Evolutionary conservation across 92 coral and sea anemone species (phyloP).

Genomic region (Zoanthus sociatus): DNA sequence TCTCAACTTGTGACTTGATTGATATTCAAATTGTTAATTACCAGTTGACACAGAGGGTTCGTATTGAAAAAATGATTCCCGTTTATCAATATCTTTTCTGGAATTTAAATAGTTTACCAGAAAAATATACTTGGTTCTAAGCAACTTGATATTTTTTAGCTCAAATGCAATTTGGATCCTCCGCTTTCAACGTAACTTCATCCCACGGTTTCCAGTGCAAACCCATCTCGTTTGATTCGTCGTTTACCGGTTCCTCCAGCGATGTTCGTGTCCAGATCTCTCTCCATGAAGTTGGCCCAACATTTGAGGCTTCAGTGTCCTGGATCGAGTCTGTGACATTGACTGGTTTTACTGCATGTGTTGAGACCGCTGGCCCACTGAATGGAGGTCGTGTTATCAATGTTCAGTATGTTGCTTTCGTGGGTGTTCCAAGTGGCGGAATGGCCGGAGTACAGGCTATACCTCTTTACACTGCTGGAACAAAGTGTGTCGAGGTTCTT

Average conservation of each 20-base stretch:
- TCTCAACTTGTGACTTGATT: no score
- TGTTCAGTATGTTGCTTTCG: constrained; percentile 57
- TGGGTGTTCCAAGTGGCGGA: constrained; percentile 52
- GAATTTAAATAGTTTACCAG: no score
- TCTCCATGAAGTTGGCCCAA: constrained; percentile 10
- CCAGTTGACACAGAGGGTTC: no score
- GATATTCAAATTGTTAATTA: no score
- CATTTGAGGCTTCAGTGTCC: constrained; percentile 62
- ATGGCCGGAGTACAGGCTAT: constrained; percentile 46
- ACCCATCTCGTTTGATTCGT: constrained; percentile 47
- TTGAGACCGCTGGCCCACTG: constrained; percentile 61
- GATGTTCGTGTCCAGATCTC: constrained; percentile 60
- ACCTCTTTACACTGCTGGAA: constrained; percentile 71
- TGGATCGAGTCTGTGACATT: constrained; percentile 56
- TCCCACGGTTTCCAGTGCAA: constrained; percentile 58
- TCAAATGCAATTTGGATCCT: constrained; percentile 58
- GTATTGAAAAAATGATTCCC: no score
- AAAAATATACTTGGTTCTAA: no score
- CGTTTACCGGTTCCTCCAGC: constrained; percentile 36
- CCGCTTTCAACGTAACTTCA: constrained; percentile 40
- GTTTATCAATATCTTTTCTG: no score
- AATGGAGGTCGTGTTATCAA: constrained; percentile 13
- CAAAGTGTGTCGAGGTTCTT: constrained; percentile 59
- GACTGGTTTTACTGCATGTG: constrained; percentile 39
- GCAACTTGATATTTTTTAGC: neutral